These are phyloP conservation scores for Magallana nippona DNA, from an alignment of 2,888 invertebrate genomes.

Conservation along the genomic window DNA sequence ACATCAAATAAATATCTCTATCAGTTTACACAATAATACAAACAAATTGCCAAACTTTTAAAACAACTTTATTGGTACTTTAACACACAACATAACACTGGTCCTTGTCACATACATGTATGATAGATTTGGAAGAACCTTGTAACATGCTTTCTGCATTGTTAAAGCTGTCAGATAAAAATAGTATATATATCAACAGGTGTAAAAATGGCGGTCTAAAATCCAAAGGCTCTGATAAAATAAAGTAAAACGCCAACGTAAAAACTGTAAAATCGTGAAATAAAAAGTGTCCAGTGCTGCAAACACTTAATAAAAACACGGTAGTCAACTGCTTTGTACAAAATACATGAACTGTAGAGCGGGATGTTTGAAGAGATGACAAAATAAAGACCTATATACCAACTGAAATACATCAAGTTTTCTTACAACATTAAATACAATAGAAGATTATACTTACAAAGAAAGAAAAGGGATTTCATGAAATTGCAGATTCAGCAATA, in stretches of 20 bases:
- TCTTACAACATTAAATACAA: slow-evolving; percentile 17
- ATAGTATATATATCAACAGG: slow-evolving; percentile 24
- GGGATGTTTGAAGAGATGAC: background rate
- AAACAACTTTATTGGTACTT: slow-evolving; percentile 31
- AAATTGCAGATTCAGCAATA: background rate
- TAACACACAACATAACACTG: slow-evolving; percentile 33
- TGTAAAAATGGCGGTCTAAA: slow-evolving; percentile 25
- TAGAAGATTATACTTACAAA: background rate
- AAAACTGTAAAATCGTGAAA: slow-evolving; percentile 24
- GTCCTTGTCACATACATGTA: slow-evolving; percentile 5
- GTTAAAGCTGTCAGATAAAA: slow-evolving; percentile 21
- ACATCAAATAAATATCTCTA: too few relatives aligned
- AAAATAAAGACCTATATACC: background rate
- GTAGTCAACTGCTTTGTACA: background rate
- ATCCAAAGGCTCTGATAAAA: background rate
- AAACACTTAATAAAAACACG: background rate
- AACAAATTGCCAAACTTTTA: background rate
- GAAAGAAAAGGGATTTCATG: slow-evolving; percentile 12
- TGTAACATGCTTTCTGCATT: slow-evolving; percentile 2
- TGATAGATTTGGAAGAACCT: slow-evolving; percentile 11
- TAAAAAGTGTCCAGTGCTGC: background rate
- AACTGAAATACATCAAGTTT: background rate
- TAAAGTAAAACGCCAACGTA: slow-evolving; percentile 11
- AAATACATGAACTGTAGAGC: slow-evolving; percentile 9
- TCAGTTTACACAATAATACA: too few relatives aligned